A percentile compares a stretch with the other conserved stretches of the same genome.
These are phyloP conservation scores for Dicranocentrus wangi DNA, from an alignment of 2,888 invertebrate species.

Conservation along the genomic window DNA sequence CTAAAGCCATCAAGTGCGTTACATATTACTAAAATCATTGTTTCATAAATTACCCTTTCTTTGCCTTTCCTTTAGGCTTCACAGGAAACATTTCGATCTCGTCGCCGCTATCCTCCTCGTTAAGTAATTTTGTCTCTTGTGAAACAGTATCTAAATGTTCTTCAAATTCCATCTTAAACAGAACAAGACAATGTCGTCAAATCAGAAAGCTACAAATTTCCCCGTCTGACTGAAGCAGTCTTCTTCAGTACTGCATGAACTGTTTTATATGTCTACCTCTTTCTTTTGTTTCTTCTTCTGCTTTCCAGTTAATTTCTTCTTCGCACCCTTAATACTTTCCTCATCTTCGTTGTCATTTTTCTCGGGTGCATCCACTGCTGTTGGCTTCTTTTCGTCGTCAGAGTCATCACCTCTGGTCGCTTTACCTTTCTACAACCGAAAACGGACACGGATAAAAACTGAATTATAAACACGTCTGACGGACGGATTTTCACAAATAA, in stretches of 20 bases:
- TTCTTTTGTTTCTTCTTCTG: conserved; percentile 71
- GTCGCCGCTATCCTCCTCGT: conserved; percentile 29
- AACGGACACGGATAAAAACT: too few species aligned
- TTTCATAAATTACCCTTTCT: conserved; percentile 44
- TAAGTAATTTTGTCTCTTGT: too few species aligned
- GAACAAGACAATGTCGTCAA: too few species aligned
- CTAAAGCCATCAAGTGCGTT: conserved; percentile 56
- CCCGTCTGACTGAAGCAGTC: too few species aligned
- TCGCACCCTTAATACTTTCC: conserved; percentile 57
- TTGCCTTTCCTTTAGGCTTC: conserved; percentile 69
- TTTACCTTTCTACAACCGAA: conserved; percentile 42
- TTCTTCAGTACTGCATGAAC: not conserved
- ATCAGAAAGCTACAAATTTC: too few species aligned
- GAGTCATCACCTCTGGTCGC: conserved; percentile 45
- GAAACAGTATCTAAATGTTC: conserved; percentile 34
- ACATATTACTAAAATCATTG: not conserved
- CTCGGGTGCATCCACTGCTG: not conserved
- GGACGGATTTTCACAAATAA: not conserved
- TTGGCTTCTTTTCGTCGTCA: conserved; percentile 52
- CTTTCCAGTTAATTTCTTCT: conserved; percentile 70
- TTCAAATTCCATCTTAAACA: conserved; percentile 33
- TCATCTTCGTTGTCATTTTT: conserved; percentile 71
- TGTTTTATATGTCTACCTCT: conserved; percentile 44
- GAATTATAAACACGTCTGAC: too few species aligned
- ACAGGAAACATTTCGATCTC: conserved; percentile 31